Evolutionary conservation across 2,797 vertebrate species (phyloP).

Genomic region (Tragelaphus eurycerus): DNA sequence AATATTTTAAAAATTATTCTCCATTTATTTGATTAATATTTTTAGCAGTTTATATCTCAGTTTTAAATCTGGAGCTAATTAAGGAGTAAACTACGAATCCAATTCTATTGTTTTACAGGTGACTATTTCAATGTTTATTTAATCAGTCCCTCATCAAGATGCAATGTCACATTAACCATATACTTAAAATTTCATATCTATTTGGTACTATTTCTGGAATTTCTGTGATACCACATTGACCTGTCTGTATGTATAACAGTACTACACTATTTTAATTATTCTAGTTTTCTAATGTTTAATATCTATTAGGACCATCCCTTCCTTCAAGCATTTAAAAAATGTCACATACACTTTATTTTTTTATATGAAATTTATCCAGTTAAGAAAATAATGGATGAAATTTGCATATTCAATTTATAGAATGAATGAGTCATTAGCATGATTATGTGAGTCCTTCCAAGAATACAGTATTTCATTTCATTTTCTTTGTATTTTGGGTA

Average conservation of each 20-base stretch:
- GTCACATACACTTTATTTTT: not conserved
- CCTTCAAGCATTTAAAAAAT: not conserved
- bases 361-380: not conserved
- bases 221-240: not conserved
- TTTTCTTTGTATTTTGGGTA: not conserved
- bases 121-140: not conserved
- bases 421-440: not conserved
- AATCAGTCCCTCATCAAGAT: not conserved
- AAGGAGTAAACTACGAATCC: not conserved
- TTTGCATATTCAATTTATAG: not conserved
- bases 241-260: not conserved
- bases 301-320: not conserved
- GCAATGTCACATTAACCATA: not conserved
- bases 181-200: not conserved
- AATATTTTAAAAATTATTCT: not conserved
- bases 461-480: not conserved
- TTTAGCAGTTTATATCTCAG: not conserved
- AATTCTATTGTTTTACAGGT: conserved; percentile 2
- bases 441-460: not conserved
- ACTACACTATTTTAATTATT: not conserved
- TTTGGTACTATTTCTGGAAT: not conserved
- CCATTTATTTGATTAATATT: not conserved
- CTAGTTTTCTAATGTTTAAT: not conserved
- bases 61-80: conserved; percentile 19
- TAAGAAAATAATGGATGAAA: not conserved